Percentiles rank a stretch among this genome's conserved stretches.
Evolutionary conservation across 2,888 invertebrate genomes (phyloP).

Genomic region (Apamea crenata): DNA sequence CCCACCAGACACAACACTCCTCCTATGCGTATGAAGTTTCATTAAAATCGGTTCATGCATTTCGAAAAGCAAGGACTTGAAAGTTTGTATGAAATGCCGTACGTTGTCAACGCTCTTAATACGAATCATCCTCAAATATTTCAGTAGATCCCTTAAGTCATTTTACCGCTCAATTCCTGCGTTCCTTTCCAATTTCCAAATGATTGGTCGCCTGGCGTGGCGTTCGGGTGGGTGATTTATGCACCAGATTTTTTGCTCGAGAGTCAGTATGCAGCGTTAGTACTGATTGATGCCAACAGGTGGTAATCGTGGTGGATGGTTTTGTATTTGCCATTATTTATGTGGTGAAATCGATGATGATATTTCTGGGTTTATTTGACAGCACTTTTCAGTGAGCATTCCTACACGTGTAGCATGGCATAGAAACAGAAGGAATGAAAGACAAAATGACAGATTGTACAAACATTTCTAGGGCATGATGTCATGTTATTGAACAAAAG

Average conservation of each 20-base stretch:
- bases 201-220: constrained; percentile 27
- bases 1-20: no score
- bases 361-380: constrained; percentile 11
- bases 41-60: no score
- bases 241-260: constrained; percentile 34
- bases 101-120: no score
- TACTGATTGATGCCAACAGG: constrained; percentile 44
- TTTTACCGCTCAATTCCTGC: constrained; percentile 26
- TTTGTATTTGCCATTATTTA: constrained; percentile 11
- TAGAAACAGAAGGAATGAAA: no score
- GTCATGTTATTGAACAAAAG: no score
- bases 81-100: no score
- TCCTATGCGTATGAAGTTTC: no score
- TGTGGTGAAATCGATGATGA: constrained; percentile 23
- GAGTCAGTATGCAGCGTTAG: constrained; percentile 26
- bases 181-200: constrained; percentile 26
- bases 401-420: no score
- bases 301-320: constrained; percentile 1
- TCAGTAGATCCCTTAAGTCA: background rate
- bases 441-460: no score
- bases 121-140: constrained; percentile 3
- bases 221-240: constrained; percentile 30
- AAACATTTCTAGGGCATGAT: no score
- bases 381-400: background rate
- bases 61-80: no score